Conservation (phyloP, 2,888 invertebrate genomes). For the Apotomis capreana region DNA sequence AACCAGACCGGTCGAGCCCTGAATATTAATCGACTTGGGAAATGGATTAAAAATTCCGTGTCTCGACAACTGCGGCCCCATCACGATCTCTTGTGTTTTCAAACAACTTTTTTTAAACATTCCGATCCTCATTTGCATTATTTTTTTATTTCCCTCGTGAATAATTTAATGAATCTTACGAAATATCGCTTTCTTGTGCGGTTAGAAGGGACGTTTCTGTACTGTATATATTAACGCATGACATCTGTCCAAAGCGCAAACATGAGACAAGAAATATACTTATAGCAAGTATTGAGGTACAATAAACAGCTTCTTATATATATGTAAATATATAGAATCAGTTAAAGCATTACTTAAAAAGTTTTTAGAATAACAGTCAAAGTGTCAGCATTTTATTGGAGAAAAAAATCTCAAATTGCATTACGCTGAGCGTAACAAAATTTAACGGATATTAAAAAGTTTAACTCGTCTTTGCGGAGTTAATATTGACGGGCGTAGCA, state of each 20-base stretch:
- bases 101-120: slow-evolving; percentile 81
- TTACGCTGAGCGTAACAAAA: slow-evolving; percentile 77
- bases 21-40: slow-evolving; percentile 84
- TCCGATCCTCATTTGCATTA: slow-evolving; percentile 77
- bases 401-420: slow-evolving; percentile 66
- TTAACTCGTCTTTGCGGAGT: slow-evolving; percentile 77
- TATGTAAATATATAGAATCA: too few species aligned
- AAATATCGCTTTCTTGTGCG: slow-evolving; percentile 66
- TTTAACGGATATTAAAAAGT: slow-evolving; percentile 84
- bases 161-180: slow-evolving; percentile 81
- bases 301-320: too few species aligned
- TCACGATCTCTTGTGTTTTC: slow-evolving; percentile 75
- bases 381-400: slow-evolving; percentile 49
- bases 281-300: too few species aligned
- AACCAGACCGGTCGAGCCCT: slow-evolving; percentile 81
- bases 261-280: too few species aligned
- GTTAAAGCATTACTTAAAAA: neutral
- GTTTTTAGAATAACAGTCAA: slow-evolving; percentile 41
- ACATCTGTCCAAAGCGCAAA: neutral
- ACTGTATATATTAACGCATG: neutral
- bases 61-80: slow-evolving; percentile 68
- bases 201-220: slow-evolving; percentile 45
- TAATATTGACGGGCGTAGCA: slow-evolving; percentile 84
- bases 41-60: slow-evolving; percentile 84
- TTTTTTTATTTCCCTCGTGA: slow-evolving; percentile 78